These are phyloP conservation scores for Sitta europaea DNA, from an alignment of 2,113 vertebrate genomes.

Conservation along the genomic window DNA sequence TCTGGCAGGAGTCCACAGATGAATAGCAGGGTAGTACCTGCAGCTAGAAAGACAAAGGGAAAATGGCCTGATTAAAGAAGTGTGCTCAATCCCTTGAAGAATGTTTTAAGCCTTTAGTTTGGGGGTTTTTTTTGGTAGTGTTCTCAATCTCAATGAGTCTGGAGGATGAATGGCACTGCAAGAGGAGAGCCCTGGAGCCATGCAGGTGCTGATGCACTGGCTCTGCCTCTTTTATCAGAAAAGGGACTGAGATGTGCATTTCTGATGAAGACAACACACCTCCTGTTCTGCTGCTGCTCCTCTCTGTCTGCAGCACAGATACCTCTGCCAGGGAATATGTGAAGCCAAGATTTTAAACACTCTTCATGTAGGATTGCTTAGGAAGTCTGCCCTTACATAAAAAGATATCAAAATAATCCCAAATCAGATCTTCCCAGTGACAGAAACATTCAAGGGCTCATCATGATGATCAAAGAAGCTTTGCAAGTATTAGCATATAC, in stretches of 20 bases:
- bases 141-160: neutral
- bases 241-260: neutral
- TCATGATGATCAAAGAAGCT: neutral
- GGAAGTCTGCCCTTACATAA: neutral
- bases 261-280: neutral
- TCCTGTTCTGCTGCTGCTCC: neutral
- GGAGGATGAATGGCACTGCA: neutral
- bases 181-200: neutral
- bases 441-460: neutral
- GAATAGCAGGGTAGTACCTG: neutral
- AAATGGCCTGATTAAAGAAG: neutral
- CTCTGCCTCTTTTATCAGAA: neutral
- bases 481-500: neutral
- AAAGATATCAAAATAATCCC: neutral
- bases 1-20: neutral
- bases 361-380: neutral
- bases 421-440: neutral
- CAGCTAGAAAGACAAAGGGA: neutral
- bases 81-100: neutral
- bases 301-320: neutral
- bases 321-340: neutral
- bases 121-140: neutral
- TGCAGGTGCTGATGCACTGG: neutral
- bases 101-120: conserved; percentile 3
- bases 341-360: neutral